Base-by-base conservation (phyloP, 1,140 invertebrate genomes). In the Adelges cooleyi region DNA sequence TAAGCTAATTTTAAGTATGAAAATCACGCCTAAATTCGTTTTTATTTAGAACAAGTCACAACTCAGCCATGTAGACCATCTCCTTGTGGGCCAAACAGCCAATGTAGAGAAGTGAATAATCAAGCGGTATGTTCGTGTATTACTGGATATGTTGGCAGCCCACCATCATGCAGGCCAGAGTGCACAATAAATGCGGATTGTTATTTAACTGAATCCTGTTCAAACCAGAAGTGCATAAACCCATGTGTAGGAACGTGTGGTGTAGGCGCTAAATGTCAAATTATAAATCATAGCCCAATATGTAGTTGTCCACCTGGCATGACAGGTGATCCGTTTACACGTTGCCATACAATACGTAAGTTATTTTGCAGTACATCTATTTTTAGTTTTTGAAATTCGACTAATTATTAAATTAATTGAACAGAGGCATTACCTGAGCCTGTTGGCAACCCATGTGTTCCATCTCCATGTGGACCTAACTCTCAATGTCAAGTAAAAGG, bases 21-120 rank as follows among this genome's bases (percentile, higher is more conserved):
- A n/a, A n/a, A n/a, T n/a, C n/a, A n/a, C n/a, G n/a, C n/a, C n/a
- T n/a, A n/a, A n/a, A n/a, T 23, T 38, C 23, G 2, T 27, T 18
- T 44, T 44, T 44, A 18, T 62, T n/a, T 62, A 62, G 54, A 49
- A 23, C 66, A 59, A 67, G 20, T 62, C n/a, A 29, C 29, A 48
- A 70, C 73, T 42, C 77, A 85, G 69, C 83, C 81, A 17, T 89
- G 86, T 69, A 75, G 80, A 70, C 84, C 84, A 65, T 82, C 81
- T 17, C 86, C 86, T 25, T 88, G 86, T 71, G 86, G 86, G 62
- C 77, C 82, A 10, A 85, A 87, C 72, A 81, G 84, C 68, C 70
- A 80, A 68, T 89, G 86, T 73, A 73, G 77, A 67, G 74, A 78
- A 56, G 69, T 74, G 8, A 81, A 81, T 52, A 75, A 79, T 36